These are phyloP conservation scores for Callocephalon fimbriatum DNA, from an alignment of 2,113 vertebrate species.

Conservation along the genomic window DNA sequence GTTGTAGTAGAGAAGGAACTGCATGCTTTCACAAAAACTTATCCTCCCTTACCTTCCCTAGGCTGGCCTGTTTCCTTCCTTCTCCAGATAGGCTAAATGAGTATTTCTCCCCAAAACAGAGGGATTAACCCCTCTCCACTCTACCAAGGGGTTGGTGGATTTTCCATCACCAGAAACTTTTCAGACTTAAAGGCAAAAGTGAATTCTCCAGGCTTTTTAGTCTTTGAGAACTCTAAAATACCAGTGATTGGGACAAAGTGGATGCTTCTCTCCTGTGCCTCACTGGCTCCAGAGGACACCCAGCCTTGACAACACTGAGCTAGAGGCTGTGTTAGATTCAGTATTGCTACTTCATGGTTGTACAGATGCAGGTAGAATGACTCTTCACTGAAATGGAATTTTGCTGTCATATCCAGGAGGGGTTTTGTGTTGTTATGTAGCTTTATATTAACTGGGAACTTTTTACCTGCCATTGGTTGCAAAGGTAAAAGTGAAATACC, in stretches of 20 bases:
- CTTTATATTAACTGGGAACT: background rate
- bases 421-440: background rate
- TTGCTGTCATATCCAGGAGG: background rate
- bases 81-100: background rate
- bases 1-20: background rate
- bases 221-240: background rate
- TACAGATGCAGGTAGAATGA: background rate
- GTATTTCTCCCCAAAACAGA: rapidly evolving
- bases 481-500: background rate
- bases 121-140: background rate
- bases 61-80: background rate
- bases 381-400: background rate
- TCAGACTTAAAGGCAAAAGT: background rate
- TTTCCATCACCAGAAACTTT: background rate
- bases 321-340: background rate
- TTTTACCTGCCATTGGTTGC: background rate
- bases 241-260: background rate
- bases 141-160: background rate
- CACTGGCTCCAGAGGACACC: background rate
- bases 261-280: background rate
- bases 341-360: background rate
- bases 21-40: background rate
- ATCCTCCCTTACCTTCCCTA: background rate
- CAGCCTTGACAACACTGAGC: background rate
- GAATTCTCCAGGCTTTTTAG: background rate